Conservation (phyloP, 2,888 invertebrate genomes). For the Chrysina gloriosa region DNA sequence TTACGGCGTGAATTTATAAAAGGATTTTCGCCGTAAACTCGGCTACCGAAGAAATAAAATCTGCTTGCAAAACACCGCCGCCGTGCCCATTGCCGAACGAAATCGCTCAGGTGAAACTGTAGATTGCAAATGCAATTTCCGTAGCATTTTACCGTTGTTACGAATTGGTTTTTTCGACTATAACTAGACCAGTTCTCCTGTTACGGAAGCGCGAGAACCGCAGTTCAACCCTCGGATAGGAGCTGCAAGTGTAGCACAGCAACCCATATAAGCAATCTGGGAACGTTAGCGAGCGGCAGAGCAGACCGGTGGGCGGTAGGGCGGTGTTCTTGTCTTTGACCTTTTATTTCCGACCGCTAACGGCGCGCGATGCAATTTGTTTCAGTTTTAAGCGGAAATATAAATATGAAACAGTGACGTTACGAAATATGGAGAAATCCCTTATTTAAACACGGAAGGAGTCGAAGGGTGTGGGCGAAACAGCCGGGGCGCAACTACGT, state of each 20-base stretch:
- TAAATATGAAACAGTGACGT: slow-evolving; percentile 36
- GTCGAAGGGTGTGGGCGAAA: not conserved
- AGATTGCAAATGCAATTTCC: slow-evolving; percentile 50
- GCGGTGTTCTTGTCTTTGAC: not conserved
- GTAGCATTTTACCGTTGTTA: slow-evolving; percentile 46
- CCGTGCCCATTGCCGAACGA: not conserved
- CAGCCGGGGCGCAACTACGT: not conserved
- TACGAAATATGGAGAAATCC: slow-evolving; percentile 11
- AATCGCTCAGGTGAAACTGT: slow-evolving; percentile 45
- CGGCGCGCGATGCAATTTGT: slow-evolving; percentile 37
- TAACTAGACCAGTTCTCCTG: not conserved
- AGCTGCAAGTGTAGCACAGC: too few species aligned
- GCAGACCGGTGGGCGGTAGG: too few species aligned
- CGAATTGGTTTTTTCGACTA: slow-evolving; percentile 41
- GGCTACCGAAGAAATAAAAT: slow-evolving; percentile 12
- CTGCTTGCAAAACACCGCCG: slow-evolving; percentile 20
- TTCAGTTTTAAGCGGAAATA: slow-evolving; percentile 41
- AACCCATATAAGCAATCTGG: too few species aligned
- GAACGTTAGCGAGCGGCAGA: too few species aligned
- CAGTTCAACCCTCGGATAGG: too few species aligned
- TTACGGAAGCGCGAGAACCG: too few species aligned
- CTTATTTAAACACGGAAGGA: slow-evolving; percentile 37
- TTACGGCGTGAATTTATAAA: not conserved
- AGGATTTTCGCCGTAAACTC: not conserved
- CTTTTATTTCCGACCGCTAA: slow-evolving; percentile 25